Evolutionary conservation across 2,888 invertebrate genomes (phyloP), one percentile per base, ranked within the genome.

Genomic region (Julus scanicus): DNA sequence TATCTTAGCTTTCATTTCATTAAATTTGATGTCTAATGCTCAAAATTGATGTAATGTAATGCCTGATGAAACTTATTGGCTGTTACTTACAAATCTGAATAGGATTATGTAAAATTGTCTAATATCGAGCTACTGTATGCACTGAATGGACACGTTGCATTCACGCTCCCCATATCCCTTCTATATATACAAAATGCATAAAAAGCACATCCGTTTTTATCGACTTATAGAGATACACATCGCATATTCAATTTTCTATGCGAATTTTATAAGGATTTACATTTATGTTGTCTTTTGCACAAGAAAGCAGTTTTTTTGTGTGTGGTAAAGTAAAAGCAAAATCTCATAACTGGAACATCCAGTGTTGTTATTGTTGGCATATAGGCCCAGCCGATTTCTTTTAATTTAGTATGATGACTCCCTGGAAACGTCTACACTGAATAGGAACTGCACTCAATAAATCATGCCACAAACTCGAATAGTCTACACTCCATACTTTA

Each of bases 331-430:
- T 80, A 37, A 37, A 80, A 37, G 80, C 80, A 49, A 44, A 85
- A 85, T 85, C 85, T 85, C 85, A 85, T 85, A 85, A 85, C 85
- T 85, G 85, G 13, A 44, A 85, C 44, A 49, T 39, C 40, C 48
- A 29, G 20, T 20, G 44, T 85, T 85, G 85, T 49, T 85, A 85
- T 85, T 85, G 85, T 40, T 40, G 44, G 20, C 48, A 80, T 80
- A 80, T 80, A 80, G 80, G 80, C 80, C 37, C 80, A 85, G 85
- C 49, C 48, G 48, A 86, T 86, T 86, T 63, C 53, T 86, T 86
- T 86, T 86, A 86, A 86, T 86, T 86, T 86, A 86, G 86, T 86
- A 53, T 86, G 86, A 86, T 86, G 86, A 86, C 86, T 86, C 63
- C 63, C 86, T 40, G 63, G 86, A 86, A 86, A 86, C 85, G 85